Conservation (phyloP, 2,113 vertebrate species). For the Leucopternis melanops region DNA sequence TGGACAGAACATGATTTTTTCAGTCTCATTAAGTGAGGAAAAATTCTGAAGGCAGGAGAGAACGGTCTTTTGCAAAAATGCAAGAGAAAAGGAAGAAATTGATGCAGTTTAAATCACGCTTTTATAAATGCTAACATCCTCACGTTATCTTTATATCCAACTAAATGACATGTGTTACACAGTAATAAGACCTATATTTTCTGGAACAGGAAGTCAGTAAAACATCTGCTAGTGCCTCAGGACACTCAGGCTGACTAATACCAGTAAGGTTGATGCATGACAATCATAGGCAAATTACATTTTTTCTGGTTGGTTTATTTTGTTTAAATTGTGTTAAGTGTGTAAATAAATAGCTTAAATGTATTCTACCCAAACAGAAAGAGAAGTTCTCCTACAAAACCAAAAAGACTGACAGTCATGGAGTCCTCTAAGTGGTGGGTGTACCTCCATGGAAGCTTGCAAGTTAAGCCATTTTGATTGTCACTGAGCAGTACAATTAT, state of each 20-base stretch:
- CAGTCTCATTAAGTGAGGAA: background rate
- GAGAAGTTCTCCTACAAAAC: background rate
- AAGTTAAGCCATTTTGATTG: constrained; percentile 4
- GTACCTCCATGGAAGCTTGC: background rate
- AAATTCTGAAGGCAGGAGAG: background rate
- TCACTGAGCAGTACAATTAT: background rate
- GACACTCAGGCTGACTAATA: constrained; percentile 26
- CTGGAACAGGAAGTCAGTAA: constrained; percentile 11
- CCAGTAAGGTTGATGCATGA: constrained; percentile 32
- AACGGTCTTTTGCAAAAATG: background rate
- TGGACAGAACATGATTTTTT: background rate
- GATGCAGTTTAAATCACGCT: background rate
- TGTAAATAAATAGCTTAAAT: constrained; percentile 57
- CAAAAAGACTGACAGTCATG: background rate
- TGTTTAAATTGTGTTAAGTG: constrained; percentile 58
- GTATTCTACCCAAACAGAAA: constrained; percentile 20
- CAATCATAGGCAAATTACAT: constrained; percentile 37
- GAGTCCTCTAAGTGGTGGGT: background rate
- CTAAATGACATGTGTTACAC: background rate
- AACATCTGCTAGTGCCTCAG: constrained; percentile 8
- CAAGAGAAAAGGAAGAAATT: background rate
- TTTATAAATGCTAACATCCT: background rate
- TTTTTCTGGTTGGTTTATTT: constrained; percentile 58
- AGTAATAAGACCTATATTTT: background rate
- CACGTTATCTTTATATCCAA: background rate